phyloP scores from a whole-genome alignment of 2,113 vertebrate genomes.

The Semnornis frantzii region DNA sequence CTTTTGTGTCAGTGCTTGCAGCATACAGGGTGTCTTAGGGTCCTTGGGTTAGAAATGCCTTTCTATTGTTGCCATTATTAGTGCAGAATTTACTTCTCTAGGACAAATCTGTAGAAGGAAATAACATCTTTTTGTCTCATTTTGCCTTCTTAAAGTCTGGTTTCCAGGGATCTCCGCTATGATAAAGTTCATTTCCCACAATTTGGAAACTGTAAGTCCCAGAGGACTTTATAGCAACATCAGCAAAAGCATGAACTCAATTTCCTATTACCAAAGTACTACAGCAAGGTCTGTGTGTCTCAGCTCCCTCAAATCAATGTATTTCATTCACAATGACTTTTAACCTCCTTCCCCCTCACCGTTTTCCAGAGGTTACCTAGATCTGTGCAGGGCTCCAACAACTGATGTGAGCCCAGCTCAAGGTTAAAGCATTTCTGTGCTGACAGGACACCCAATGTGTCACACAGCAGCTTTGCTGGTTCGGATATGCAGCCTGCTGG shows the following conservation, averaged over 20 bases:
- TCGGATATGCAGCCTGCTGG: slow-evolving; percentile 32
- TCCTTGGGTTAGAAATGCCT: too few species aligned
- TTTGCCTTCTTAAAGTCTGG: neutral
- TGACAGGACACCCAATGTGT: slow-evolving; percentile 69
- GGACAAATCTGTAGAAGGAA: neutral
- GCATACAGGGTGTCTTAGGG: too few species aligned
- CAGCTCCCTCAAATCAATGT: neutral
- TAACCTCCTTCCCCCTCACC: neutral
- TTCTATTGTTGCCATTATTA: too few species aligned
- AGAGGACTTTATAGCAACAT: slow-evolving; percentile 24
- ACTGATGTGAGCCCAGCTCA: neutral
- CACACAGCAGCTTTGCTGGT: slow-evolving; percentile 33
- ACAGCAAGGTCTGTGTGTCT: neutral
- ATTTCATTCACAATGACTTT: neutral
- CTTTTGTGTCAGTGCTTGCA: too few species aligned
- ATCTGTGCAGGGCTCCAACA: neutral
- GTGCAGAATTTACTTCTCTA: neutral
- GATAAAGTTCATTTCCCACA: slow-evolving; percentile 30
- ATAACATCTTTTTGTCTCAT: neutral
- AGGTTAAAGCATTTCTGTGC: neutral
- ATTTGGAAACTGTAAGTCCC: neutral
- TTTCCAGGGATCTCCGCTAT: slow-evolving; percentile 1
- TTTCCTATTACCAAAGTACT: neutral
- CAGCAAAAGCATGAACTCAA: neutral
- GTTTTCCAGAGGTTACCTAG: neutral